These are phyloP conservation scores for Mythimna impura DNA, from an alignment of 2,888 invertebrate species.

Conservation along the genomic window DNA sequence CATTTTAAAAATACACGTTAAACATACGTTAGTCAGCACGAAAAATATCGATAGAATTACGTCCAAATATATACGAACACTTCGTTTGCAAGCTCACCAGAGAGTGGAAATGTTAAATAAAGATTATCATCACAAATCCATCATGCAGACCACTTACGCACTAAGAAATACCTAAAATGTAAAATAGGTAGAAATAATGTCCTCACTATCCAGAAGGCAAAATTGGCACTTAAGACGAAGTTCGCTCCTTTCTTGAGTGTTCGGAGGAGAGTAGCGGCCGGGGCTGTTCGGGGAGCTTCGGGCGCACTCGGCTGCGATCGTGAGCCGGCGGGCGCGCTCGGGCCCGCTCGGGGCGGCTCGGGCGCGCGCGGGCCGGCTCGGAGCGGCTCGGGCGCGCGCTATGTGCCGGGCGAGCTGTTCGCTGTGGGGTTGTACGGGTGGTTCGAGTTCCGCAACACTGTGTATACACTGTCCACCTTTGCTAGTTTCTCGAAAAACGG, in stretches of 20 bases:
- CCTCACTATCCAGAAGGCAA: slow-evolving; percentile 90
- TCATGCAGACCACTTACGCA: slow-evolving; percentile 87
- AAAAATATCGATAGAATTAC: slow-evolving; percentile 66
- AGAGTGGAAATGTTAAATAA: slow-evolving; percentile 67
- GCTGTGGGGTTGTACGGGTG: slow-evolving; percentile 93
- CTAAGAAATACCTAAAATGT: slow-evolving; percentile 88
- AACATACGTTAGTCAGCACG: slow-evolving; percentile 68
- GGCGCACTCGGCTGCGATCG: slow-evolving; percentile 75
- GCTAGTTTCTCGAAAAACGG: slow-evolving; percentile 99
- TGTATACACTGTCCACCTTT: slow-evolving; percentile 99
- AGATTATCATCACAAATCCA: slow-evolving; percentile 79
- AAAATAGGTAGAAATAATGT: slow-evolving; percentile 89
- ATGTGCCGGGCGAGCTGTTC: slow-evolving; percentile 85
- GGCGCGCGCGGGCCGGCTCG: slow-evolving; percentile 44
- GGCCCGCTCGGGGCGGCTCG: slow-evolving; percentile 69
- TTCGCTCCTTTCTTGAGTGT: slow-evolving; percentile 81
- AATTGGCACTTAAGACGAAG: slow-evolving; percentile 90
- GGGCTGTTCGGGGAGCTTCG: slow-evolving; percentile 51
- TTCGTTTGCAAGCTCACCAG: slow-evolving; percentile 77
- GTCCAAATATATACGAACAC: slow-evolving; percentile 68
- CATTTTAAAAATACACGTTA: slow-evolving; percentile 58
- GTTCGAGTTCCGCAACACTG: slow-evolving; percentile 97
- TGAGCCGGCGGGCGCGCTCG: slow-evolving; percentile 82
- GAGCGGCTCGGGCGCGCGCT: slow-evolving; percentile 66
- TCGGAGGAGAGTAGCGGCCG: slow-evolving; percentile 71